Evolutionary conservation across 2,888 invertebrate species (phyloP), one percentile per base, ranked within the genome.

Genomic region (Orchesellides sinensis): DNA sequence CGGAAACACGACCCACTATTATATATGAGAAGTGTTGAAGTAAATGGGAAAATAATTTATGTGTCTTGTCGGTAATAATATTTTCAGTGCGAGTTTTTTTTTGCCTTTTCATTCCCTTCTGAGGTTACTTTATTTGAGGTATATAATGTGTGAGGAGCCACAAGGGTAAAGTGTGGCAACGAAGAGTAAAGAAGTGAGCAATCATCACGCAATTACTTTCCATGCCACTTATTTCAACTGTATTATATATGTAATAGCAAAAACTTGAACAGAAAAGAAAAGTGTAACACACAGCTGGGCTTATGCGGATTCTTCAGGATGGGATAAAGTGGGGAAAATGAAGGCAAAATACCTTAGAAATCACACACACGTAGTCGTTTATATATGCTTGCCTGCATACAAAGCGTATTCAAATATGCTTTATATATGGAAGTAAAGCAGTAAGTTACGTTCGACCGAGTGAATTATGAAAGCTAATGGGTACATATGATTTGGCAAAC

Each of bases 121-220:
- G 27, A 40, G 32, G 29, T 54, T 25, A 54, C 12, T 35, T 47
- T 47, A 47, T 47, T 47, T 47, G 47, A 47, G 10, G 4, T 17
- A 47, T 10, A 17, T 47, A 17, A 10, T 4, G 47, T 66, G 23
- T 23, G n/a, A 27, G 56, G 68, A 59, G 68, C 68, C 61, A 69
- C 49, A 47, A 68, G 47, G 47, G 69, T 73, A 65, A 70, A 79
- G 79, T 74, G 83, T 74, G 63, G 73, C 61, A 68, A 75, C 69
- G 47, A 47, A 70, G 63, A 70, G 69, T 69, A 61, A 78, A 78
- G 61, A 69, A 69, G 78, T 83, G 82, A 77, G 81, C 74, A 83
- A 85, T 85, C 81, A 85, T 85, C 81, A 83, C 75, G 77, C 82
- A 83, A 85, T 85, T 83, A 85, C 65, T 74, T 78, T 78, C 69